phyloP scores from a whole-genome alignment of 2,888 invertebrate genomes.

The Eueremaeus valkanovi region DNA sequence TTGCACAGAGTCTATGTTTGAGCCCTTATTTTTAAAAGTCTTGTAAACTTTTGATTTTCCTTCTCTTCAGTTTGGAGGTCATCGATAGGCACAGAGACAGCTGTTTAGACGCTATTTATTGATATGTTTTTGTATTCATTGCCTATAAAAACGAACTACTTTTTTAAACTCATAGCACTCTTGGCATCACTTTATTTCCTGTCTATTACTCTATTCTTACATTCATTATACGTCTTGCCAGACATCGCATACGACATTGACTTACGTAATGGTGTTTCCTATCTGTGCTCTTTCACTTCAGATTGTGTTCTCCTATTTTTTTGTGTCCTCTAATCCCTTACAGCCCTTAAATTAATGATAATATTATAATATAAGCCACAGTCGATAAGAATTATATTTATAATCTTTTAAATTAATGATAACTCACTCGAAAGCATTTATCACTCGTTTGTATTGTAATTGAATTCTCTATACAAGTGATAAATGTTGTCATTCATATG shows the following conservation, averaged over 20 bases:
- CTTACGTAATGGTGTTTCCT: not conserved
- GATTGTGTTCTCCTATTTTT: not conserved
- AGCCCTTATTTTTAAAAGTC: not conserved
- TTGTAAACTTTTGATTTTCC: not conserved
- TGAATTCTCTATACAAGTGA: not conserved
- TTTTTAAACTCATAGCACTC: not conserved
- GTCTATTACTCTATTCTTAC: not conserved
- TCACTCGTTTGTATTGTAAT: constrained; percentile 9
- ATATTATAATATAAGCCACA: constrained; percentile 6
- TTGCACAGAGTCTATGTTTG: too few relatives aligned
- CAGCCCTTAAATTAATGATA: not conserved
- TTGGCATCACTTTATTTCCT: not conserved
- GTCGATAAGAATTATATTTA: not conserved
- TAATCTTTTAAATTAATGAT: constrained; percentile 3
- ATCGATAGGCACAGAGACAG: not conserved
- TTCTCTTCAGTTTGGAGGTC: not conserved
- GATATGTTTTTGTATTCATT: not conserved
- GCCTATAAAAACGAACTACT: too few relatives aligned
- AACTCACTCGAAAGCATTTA: not conserved
- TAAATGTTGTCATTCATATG: constrained; percentile 7
- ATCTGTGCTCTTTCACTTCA: not conserved
- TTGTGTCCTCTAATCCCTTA: not conserved
- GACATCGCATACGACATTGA: not conserved
- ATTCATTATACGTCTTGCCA: not conserved
- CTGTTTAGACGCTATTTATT: not conserved